Percentiles rank a stretch among this genome's conserved stretches.
phyloP scores from a whole-genome alignment of 92 coral and sea anemone genomes.

The Zoanthus sansibaricus region DNA sequence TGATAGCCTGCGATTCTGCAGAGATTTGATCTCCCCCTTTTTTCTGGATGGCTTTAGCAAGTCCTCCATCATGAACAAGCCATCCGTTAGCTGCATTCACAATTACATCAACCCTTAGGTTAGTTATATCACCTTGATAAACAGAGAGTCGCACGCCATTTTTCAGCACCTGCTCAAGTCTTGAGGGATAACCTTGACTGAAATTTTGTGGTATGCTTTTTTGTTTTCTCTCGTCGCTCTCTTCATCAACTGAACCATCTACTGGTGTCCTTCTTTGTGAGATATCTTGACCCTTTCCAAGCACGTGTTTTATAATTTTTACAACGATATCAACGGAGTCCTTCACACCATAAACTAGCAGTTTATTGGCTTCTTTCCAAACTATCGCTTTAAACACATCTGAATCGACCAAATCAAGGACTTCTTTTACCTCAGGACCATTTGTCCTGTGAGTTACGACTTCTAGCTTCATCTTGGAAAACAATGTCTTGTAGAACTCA shows the following conservation, averaged over 20 bases:
- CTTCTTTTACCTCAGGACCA: neutral
- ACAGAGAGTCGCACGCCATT: conserved; percentile 71
- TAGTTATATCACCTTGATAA: conserved; percentile 83
- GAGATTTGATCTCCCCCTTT: conserved; percentile 77
- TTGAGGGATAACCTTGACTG: neutral
- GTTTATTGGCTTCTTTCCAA: neutral
- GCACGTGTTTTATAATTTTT: neutral
- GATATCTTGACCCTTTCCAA: neutral
- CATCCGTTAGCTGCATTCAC: conserved; percentile 81
- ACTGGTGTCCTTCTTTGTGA: neutral
- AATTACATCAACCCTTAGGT: conserved; percentile 71
- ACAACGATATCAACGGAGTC: neutral
- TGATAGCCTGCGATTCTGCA: conserved; percentile 55
- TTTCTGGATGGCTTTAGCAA: conserved; percentile 83
- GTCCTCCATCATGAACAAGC: conserved; percentile 72
- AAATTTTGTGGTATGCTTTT: neutral
- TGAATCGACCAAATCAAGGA: neutral
- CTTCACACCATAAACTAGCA: conserved; percentile 12
- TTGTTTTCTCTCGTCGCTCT: neutral
- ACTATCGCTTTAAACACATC: neutral
- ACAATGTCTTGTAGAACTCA: neutral
- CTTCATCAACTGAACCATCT: neutral
- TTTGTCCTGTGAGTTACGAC: neutral
- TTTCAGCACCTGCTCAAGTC: conserved; percentile 7
- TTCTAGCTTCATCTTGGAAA: conserved; percentile 24